phyloP scores from a whole-genome alignment of 2,888 invertebrate genomes.

The Omphaloscelis lunosa region DNA sequence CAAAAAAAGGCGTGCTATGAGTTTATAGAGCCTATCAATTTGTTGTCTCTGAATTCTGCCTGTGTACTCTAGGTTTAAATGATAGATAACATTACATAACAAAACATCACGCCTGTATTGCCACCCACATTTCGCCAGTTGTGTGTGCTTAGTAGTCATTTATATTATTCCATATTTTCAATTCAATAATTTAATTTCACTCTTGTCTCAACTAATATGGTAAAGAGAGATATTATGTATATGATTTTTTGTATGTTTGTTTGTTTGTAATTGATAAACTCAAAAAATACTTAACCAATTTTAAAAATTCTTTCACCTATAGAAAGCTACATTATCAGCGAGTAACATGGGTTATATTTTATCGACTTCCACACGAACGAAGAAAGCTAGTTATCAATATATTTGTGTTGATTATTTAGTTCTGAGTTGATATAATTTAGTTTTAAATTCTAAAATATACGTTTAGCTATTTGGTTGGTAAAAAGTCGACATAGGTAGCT shows the following conservation, averaged over 20 bases:
- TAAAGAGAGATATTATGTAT: too few species aligned
- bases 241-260: too few species aligned
- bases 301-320: too few species aligned
- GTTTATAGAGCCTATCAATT: background rate
- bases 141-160: background rate
- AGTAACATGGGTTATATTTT: too few species aligned
- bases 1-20: background rate
- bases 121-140: background rate
- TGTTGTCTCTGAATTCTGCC: background rate
- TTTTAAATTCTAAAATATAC: background rate
- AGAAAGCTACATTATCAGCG: too few species aligned
- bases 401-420: background rate
- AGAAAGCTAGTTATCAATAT: background rate
- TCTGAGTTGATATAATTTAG: background rate
- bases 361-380: too few species aligned
- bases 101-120: too few species aligned
- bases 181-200: too few species aligned
- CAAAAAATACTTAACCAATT: too few species aligned
- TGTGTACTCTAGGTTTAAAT: too few species aligned
- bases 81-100: background rate
- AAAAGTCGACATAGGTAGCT: background rate
- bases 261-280: too few species aligned
- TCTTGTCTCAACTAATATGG: too few species aligned
- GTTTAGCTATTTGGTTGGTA: background rate
- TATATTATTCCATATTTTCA: background rate